Evolutionary conservation across 2,888 invertebrate genomes (phyloP), one percentile per base, ranked within the genome.

Genomic region (Caenorhabditis doughertyi): DNA sequence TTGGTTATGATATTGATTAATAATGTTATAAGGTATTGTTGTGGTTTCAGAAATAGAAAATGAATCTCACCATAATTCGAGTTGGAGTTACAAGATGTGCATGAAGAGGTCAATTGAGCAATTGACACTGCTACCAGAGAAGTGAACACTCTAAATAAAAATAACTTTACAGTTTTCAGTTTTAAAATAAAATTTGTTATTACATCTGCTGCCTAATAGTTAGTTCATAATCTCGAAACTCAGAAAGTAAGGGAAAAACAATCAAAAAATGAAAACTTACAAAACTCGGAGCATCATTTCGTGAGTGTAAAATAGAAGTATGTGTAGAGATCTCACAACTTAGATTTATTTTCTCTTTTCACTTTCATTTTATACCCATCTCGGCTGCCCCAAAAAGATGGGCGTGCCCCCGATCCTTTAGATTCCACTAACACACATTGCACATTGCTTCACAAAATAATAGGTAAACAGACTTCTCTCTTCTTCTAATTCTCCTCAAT

Each of bases 51-150:
- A n/a, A 39, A 21, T 18, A 44, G 27, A 29, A n/a, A 44, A 42
- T 65, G 8, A 13, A 21, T 51, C 73, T 67, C 35, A 81, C 81
- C 81, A 65, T 62, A 74, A 42, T 81, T 81, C 27, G 67, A 44
- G 55, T 62, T 73, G 18, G 60, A 13, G 18, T 44, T 64, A 47
- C 73, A 72, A 16, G 80, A 32, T 0, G 80, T 67, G 53, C 73
- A 74, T 21, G 70, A 65, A 25, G 81, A 81, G 11, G 68, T 81
- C 73, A 80, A 73, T 73, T 80, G 80, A 67, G 67, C 67, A 53
- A 68, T 73, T 53, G 80, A 62, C 39, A 80, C 11, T 25, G 79
- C 27, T 8, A 71, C 65, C 23, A 79, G 25, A 7, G 64, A 39
- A 27, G 67, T 56, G 42, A 73, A 29, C 29, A 80, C 25, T 32